Percentiles rank a stretch among this genome's conserved stretches.
Conservation (phyloP, 2,888 invertebrate species). For the Andrena bucephala region DNA sequence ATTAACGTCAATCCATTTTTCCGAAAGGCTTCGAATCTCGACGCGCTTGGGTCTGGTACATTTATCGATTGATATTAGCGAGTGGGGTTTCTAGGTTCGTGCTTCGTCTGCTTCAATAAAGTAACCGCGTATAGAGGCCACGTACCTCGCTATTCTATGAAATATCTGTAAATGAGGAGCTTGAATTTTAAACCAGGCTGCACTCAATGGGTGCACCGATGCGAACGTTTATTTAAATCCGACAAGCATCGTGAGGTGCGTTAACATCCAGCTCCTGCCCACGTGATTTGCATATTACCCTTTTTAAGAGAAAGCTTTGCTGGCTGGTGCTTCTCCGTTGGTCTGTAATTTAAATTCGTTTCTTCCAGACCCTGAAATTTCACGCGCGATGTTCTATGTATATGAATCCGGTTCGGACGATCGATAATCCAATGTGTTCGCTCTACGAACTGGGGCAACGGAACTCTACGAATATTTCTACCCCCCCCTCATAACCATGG, state of each 20-base stretch:
- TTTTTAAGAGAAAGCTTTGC: slow-evolving; percentile 23
- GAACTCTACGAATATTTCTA: too few species aligned
- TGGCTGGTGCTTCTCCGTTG: too few species aligned
- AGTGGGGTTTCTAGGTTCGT: not conserved
- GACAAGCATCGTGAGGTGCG: slow-evolving; percentile 17
- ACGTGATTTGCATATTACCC: slow-evolving; percentile 43
- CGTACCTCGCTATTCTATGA: not conserved
- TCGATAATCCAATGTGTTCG: too few species aligned
- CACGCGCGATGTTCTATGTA: not conserved
- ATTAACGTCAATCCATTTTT: slow-evolving; percentile 21
- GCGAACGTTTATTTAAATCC: slow-evolving; percentile 40
- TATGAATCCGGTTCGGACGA: too few species aligned
- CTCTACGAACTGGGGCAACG: too few species aligned
- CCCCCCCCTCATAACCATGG: too few species aligned
- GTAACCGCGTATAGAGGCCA: not conserved
- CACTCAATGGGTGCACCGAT: slow-evolving; percentile 24
- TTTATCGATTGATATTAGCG: not conserved
- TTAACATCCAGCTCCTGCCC: slow-evolving; percentile 18
- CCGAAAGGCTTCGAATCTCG: slow-evolving; percentile 5
- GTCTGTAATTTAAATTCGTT: slow-evolving; percentile 27
- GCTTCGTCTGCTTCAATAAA: not conserved
- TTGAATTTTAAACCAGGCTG: slow-evolving; percentile 37
- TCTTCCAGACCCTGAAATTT: slow-evolving; percentile 21
- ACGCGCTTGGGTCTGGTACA: not conserved
- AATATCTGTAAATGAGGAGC: slow-evolving; percentile 29